These are phyloP conservation scores for Brachionus calyciflorus DNA, from an alignment of 1,140 invertebrate genomes.

Conservation along the genomic window DNA sequence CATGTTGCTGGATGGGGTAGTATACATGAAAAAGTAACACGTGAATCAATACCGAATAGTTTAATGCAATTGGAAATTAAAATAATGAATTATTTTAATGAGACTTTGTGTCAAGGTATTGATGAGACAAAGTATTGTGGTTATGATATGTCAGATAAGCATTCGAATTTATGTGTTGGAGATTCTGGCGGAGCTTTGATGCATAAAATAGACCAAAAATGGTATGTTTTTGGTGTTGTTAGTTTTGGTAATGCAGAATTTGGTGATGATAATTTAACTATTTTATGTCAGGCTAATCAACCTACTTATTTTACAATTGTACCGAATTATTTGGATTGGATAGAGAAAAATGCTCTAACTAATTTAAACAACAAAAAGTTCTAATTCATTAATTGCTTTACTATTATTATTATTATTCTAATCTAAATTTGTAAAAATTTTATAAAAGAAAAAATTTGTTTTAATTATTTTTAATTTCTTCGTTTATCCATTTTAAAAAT, in stretches of 20 bases:
- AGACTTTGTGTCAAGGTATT: neutral
- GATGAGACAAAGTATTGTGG: neutral
- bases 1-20: conserved; percentile 22
- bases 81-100: neutral
- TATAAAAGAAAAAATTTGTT: neutral
- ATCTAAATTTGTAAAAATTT: too few species aligned
- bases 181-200: conserved; percentile 28
- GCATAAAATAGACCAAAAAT: neutral
- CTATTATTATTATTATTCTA: too few species aligned
- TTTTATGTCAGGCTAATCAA: neutral
- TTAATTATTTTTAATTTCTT: neutral
- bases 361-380: too few species aligned
- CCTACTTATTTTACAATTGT: conserved; percentile 9
- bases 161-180: conserved; percentile 19
- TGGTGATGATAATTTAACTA: neutral
- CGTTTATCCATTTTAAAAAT: conserved; percentile 24
- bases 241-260: neutral
- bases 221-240: conserved; percentile 11
- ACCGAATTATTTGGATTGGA: conserved; percentile 17
- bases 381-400: too few species aligned
- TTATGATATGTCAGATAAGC: neutral
- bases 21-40: neutral
- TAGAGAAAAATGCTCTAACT: neutral
- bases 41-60: neutral
- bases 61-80: neutral